These are phyloP conservation scores for Tetheella fluctuosa DNA, from an alignment of 2,888 invertebrate genomes.

Conservation along the genomic window DNA sequence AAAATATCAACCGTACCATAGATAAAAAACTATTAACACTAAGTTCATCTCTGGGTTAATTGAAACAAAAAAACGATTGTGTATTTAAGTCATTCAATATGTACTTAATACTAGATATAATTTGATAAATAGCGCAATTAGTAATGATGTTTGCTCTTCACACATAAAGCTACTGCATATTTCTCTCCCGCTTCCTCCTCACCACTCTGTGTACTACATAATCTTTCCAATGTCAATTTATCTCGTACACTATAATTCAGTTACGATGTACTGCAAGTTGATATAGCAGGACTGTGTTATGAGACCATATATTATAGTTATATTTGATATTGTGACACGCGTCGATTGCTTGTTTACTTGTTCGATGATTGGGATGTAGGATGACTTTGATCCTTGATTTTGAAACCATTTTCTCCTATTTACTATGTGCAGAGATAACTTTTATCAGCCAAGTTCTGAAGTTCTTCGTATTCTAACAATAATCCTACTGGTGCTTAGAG, in stretches of 20 bases:
- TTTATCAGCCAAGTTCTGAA: neutral
- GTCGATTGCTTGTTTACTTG: neutral
- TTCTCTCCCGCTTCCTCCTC: neutral
- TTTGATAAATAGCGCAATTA: too few relatives aligned
- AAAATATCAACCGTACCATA: too few relatives aligned
- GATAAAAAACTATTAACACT: too few relatives aligned
- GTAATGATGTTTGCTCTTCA: too few relatives aligned
- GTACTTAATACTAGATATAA: too few relatives aligned
- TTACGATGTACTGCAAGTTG: constrained; percentile 4
- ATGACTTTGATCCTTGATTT: neutral
- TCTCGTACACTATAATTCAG: neutral
- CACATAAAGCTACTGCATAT: too few relatives aligned
- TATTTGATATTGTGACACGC: neutral
- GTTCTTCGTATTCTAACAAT: neutral
- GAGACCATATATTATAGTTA: neutral
- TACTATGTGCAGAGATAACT: too few relatives aligned
- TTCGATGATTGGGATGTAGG: neutral
- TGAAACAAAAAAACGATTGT: too few relatives aligned
- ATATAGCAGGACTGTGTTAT: neutral
- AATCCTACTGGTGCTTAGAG: too few relatives aligned
- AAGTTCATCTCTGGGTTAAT: too few relatives aligned
- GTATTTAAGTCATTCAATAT: too few relatives aligned
- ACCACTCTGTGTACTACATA: neutral
- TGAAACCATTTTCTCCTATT: neutral
- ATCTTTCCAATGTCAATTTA: neutral